Evolutionary conservation across 2,113 vertebrate species (phyloP), one percentile per base, ranked within the genome.

Genomic region (Eleginops maclovinus): DNA sequence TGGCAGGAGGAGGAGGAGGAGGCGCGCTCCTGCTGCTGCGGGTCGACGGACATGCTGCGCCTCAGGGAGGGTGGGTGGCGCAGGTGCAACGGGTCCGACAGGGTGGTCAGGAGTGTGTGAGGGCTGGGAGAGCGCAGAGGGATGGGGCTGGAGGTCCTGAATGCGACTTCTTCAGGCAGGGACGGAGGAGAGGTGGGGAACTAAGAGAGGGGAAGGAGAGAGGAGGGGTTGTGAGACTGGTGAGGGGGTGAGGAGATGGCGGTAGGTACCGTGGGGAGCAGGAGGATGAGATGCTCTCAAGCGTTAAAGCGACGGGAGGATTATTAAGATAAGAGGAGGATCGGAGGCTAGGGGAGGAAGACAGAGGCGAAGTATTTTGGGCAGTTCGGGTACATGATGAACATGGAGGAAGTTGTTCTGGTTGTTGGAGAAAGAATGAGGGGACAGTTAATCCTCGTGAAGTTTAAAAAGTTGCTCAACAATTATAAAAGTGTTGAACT

Each of bases 161-260:
- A 86, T 17, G 78, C 77, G 2, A 90, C 66, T 75, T 95, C 95
- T 75, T 96, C 96, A 49, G 95, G 96, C 92, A 96, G 95, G 90
- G 95, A 95, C 59, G 93, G 95, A 89, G 95, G 96, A 94, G 95
- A 96, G 94, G 96, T 96, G 91, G 90, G 96, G 92, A 96, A 90
- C 97, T 98, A 95, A 93, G 93, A 96, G 94, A 94, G 54, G 79
- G 79, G 81, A 63, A 11, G 87, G 59, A 69, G 79, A 83, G 65
- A 85, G 82, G 82, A 76, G 64, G 77, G 86, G 77, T 67, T 5
- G 86, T 88, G 85, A 90, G 79, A 84, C 40, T 40, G 72, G 72
- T 76, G 82, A 79, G 78, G 81, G 76, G 58, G 82, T 21, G 81
- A 55, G 71, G 58, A 70, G 75, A 89, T 73, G 77, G 75, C 60